Evolutionary conservation across 2,797 vertebrate species (phyloP).

Genomic region (Cuniculus paca): DNA sequence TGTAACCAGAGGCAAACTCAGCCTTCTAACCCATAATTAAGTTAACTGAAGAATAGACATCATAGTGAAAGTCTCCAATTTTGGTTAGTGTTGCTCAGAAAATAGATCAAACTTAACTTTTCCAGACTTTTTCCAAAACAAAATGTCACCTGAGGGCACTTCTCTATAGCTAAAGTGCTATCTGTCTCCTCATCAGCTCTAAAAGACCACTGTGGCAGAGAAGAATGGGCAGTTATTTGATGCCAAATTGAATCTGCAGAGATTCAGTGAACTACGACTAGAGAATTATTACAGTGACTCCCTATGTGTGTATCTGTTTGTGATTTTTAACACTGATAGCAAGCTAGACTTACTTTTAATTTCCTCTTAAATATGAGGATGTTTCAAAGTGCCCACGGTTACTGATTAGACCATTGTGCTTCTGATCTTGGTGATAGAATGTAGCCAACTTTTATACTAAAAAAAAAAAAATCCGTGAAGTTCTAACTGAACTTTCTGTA

Average conservation of each 20-base stretch:
- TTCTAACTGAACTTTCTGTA: slow-evolving; percentile 65
- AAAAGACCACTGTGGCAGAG: slow-evolving; percentile 78
- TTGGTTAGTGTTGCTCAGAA: slow-evolving; percentile 56
- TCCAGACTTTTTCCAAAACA: slow-evolving; percentile 45
- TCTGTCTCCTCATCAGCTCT: slow-evolving; percentile 70
- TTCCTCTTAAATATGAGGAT: slow-evolving; percentile 90
- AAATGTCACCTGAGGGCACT: slow-evolving; percentile 44
- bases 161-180: slow-evolving; percentile 26
- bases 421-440: slow-evolving; percentile 85
- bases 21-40: not conserved
- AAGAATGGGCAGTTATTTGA: slow-evolving; percentile 84
- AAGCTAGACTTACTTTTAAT: slow-evolving; percentile 87
- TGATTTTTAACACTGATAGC: slow-evolving; percentile 87
- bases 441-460: slow-evolving; percentile 78
- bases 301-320: slow-evolving; percentile 78
- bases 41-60: slow-evolving; percentile 43
- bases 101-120: slow-evolving; percentile 67
- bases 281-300: slow-evolving; percentile 87
- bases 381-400: slow-evolving; percentile 80
- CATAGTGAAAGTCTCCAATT: not conserved
- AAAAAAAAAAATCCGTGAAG: slow-evolving; percentile 53
- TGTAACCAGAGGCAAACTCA: slow-evolving; percentile 34
- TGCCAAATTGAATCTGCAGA: slow-evolving; percentile 80
- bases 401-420: slow-evolving; percentile 85
- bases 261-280: slow-evolving; percentile 73